Conservation (phyloP, 2,888 invertebrate genomes). For the Drosophila sordidapex region DNA sequence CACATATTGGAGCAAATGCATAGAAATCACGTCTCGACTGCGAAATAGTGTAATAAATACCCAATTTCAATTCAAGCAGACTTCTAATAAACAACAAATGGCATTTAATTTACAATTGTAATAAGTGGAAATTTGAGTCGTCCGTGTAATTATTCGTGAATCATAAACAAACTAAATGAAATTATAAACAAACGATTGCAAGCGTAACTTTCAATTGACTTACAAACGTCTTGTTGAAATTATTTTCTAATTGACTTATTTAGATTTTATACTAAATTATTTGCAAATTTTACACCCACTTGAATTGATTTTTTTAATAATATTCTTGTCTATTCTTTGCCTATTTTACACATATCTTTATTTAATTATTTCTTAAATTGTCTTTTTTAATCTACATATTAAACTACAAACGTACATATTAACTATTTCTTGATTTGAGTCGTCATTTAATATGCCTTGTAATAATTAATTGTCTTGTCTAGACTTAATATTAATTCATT, state of each 20-base stretch:
- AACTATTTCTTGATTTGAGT: neutral
- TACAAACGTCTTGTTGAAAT: neutral
- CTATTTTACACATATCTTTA: neutral
- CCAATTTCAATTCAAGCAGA: neutral
- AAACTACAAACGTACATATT: neutral
- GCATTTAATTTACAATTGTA: neutral
- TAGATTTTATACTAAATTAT: neutral
- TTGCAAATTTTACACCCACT: neutral
- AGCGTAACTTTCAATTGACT: neutral
- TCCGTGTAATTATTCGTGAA: neutral
- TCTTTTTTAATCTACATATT: neutral
- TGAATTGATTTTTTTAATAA: neutral
- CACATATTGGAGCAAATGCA: constrained; percentile 22
- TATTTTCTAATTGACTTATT: neutral
- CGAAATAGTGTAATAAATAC: constrained; percentile 14
- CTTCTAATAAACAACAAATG: neutral
- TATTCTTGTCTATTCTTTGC: neutral
- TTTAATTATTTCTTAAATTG: neutral
- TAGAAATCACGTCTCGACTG: constrained; percentile 37
- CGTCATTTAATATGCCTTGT: neutral
- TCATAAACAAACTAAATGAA: neutral
- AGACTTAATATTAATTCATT: too few relatives aligned
- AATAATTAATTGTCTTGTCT: neutral
- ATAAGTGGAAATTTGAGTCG: neutral
- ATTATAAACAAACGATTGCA: neutral